Percentiles rank a stretch among this genome's conserved stretches.
These are phyloP conservation scores for Podiceps cristatus DNA, from an alignment of 2,113 vertebrate genomes.

Conservation along the genomic window DNA sequence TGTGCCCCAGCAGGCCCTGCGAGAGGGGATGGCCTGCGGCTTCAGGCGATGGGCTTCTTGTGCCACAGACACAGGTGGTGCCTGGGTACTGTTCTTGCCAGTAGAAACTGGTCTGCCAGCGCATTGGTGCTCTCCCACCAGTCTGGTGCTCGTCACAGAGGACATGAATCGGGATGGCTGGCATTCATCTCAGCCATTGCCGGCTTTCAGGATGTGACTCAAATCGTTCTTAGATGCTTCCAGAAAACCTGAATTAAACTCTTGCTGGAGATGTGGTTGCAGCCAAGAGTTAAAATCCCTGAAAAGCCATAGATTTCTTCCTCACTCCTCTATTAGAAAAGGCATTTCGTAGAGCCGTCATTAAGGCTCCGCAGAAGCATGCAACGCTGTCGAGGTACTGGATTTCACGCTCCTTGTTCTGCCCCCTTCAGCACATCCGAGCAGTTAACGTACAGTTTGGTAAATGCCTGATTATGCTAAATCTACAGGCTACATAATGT, in stretches of 20 bases:
- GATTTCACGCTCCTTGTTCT: not conserved
- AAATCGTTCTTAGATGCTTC: not conserved
- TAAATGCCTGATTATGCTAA: not conserved
- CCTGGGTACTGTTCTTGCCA: not conserved
- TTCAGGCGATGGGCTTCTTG: not conserved
- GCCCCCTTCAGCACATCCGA: not conserved
- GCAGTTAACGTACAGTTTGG: not conserved
- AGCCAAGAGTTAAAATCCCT: not conserved
- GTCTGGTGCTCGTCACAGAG: accelerated
- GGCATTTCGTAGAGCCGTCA: accelerated
- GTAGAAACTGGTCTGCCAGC: not conserved
- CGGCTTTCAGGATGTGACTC: not conserved
- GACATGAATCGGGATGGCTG: accelerated
- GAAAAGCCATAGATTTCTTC: not conserved
- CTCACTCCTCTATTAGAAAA: not conserved
- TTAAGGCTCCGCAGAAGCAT: not conserved
- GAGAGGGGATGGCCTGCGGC: not conserved
- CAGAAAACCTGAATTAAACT: not conserved
- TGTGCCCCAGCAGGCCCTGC: not conserved
- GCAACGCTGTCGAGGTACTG: not conserved
- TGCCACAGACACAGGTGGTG: not conserved
- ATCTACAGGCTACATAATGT: accelerated
- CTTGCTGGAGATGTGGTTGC: not conserved
- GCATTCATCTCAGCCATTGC: not conserved
- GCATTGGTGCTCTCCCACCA: not conserved